Conservation (phyloP, 2,113 vertebrate species). For the Amazona guildingii region DNA sequence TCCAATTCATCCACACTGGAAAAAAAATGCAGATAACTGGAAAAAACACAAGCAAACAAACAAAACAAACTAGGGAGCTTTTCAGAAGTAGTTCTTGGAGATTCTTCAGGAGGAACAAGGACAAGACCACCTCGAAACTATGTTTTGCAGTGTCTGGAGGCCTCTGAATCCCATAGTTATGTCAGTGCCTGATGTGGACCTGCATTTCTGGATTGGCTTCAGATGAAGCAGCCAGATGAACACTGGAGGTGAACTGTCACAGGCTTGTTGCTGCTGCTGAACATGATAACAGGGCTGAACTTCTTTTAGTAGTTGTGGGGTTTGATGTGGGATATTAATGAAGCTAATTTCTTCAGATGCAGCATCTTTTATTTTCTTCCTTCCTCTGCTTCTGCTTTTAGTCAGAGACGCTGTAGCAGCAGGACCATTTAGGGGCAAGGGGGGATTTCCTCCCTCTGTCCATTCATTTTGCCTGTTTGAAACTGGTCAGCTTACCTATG, state of each 20-base stretch:
- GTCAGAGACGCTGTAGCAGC: neutral
- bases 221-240: neutral
- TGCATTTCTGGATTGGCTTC: neutral
- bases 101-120: neutral
- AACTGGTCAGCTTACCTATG: neutral
- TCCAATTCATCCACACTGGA: neutral
- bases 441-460: neutral
- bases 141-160: neutral
- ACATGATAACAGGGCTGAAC: neutral
- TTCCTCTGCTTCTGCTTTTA: neutral
- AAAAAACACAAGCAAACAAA: neutral
- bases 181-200: neutral
- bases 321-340: neutral
- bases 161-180: neutral
- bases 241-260: neutral
- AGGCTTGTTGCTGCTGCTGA: neutral
- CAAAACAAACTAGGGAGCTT: neutral
- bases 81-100: neutral
- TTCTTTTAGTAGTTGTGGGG: rapidly evolving
- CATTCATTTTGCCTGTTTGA: neutral
- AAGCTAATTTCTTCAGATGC: neutral
- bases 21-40: neutral
- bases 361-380: neutral
- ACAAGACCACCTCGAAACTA: neutral
- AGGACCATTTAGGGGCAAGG: rapidly evolving